phyloP scores from a whole-genome alignment of 2,888 invertebrate genomes.

The Rutpela maculata region DNA sequence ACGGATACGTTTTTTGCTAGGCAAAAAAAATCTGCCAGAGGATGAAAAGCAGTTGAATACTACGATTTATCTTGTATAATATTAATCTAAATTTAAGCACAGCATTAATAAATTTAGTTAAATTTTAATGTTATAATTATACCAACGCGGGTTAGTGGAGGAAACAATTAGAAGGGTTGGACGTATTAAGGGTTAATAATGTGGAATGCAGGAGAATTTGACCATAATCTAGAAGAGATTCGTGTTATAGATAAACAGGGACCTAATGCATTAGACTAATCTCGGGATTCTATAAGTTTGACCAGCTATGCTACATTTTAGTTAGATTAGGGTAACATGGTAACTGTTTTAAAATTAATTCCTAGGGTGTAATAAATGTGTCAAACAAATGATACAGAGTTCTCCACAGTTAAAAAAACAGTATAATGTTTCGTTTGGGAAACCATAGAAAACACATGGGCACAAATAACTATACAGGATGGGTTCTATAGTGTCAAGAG shows the following conservation, averaged over 20 bases:
- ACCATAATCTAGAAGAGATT: constrained; percentile 27
- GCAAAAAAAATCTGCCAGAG: too few relatives aligned
- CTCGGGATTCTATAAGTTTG: not conserved
- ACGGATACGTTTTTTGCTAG: too few relatives aligned
- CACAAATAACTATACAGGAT: too few relatives aligned
- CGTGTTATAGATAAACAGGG: constrained; percentile 11
- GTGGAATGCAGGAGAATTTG: constrained; percentile 12
- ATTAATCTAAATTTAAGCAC: too few relatives aligned
- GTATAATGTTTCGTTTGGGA: too few relatives aligned
- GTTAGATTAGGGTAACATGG: not conserved
- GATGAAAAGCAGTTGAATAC: too few relatives aligned
- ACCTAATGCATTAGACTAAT: not conserved
- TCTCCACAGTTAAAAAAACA: not conserved
- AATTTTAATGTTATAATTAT: not conserved
- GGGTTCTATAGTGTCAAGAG: too few relatives aligned
- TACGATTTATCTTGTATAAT: too few relatives aligned
- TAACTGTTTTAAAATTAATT: not conserved
- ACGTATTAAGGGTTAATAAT: constrained; percentile 33
- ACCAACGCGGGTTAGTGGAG: constrained; percentile 18
- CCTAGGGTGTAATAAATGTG: not conserved
- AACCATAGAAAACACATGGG: too few relatives aligned
- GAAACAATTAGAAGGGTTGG: constrained; percentile 34
- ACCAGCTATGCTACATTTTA: not conserved
- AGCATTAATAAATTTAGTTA: not conserved
- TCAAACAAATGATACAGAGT: not conserved